Evolutionary conservation across 2,113 vertebrate genomes (phyloP).

Genomic region (Dascyllus trimaculatus): DNA sequence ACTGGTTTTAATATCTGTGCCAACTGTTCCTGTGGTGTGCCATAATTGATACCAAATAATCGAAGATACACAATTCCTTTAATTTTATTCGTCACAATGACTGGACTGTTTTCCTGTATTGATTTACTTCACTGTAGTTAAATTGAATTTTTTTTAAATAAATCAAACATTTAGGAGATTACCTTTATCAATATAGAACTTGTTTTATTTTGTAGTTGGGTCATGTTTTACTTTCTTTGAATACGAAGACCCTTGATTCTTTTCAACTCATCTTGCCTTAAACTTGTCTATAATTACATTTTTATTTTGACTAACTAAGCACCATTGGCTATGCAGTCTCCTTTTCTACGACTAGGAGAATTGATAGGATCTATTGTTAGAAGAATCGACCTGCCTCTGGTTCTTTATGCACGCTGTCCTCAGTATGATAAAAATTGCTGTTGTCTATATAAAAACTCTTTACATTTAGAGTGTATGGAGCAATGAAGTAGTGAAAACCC

Average conservation of each 20-base stretch:
- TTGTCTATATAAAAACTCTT: neutral
- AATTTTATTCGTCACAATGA: constrained; percentile 1
- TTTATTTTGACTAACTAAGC: constrained; percentile 30
- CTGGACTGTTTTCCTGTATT: neutral
- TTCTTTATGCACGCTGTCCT: constrained; percentile 3
- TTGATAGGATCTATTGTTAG: neutral
- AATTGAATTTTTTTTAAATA: neutral
- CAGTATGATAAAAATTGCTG: neutral
- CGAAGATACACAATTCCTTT: neutral
- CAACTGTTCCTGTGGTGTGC: neutral
- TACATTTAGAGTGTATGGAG: neutral
- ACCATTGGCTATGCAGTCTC: constrained; percentile 16
- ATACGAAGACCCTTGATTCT: neutral
- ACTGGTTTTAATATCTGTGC: constrained; percentile 17
- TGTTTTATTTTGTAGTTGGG: constrained; percentile 12
- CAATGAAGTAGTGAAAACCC: neutral
- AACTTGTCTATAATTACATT: constrained; percentile 16
- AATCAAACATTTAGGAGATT: neutral
- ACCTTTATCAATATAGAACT: neutral
- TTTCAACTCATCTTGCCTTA: neutral
- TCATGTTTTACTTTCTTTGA: constrained; percentile 16
- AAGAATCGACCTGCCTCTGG: constrained; percentile 10
- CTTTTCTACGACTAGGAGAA: constrained; percentile 10
- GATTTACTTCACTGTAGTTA: neutral
- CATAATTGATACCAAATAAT: neutral